Percentiles rank a stretch among this genome's conserved stretches.
These are phyloP conservation scores for Platyrinchus mystaceus DNA, from an alignment of 2,797 vertebrate species.

Conservation along the genomic window DNA sequence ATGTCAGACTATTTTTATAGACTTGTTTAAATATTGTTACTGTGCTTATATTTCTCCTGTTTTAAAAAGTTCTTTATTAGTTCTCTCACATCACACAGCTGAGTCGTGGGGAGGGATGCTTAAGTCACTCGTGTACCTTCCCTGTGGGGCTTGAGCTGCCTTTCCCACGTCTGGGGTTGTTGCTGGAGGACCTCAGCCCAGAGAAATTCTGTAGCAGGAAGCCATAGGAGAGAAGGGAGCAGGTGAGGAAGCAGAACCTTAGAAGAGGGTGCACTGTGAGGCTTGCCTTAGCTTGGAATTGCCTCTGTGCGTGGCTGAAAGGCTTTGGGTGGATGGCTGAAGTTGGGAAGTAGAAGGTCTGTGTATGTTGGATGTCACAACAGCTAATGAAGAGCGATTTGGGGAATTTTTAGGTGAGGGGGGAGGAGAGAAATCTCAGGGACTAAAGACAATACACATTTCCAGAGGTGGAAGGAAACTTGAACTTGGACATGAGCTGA, in stretches of 20 bases:
- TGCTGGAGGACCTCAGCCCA: constrained; percentile 37
- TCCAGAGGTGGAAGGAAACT: background rate
- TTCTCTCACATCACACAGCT: constrained; percentile 48
- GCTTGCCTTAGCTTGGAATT: background rate
- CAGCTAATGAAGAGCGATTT: background rate
- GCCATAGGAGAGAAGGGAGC: constrained; percentile 13
- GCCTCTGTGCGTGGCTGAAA: background rate
- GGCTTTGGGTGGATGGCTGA: background rate
- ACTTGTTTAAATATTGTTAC: constrained; percentile 78
- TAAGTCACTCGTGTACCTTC: background rate
- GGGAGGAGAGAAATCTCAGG: constrained; percentile 47
- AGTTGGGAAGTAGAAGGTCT: constrained; percentile 26
- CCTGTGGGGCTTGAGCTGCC: background rate
- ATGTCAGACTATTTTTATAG: constrained; percentile 82
- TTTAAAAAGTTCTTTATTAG: constrained; percentile 63
- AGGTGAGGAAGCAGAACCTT: background rate
- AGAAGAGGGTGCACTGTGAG: background rate
- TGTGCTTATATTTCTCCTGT: constrained; percentile 74
- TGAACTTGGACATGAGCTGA: background rate
- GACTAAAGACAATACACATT: constrained; percentile 4
- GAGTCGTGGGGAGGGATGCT: background rate
- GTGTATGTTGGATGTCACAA: constrained; percentile 8
- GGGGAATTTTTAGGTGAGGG: background rate
- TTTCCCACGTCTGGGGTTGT: background rate
- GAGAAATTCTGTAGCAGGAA: constrained; percentile 61